Conservation (phyloP, 2,113 vertebrate species). For the Lichenostomus cassidix region DNA sequence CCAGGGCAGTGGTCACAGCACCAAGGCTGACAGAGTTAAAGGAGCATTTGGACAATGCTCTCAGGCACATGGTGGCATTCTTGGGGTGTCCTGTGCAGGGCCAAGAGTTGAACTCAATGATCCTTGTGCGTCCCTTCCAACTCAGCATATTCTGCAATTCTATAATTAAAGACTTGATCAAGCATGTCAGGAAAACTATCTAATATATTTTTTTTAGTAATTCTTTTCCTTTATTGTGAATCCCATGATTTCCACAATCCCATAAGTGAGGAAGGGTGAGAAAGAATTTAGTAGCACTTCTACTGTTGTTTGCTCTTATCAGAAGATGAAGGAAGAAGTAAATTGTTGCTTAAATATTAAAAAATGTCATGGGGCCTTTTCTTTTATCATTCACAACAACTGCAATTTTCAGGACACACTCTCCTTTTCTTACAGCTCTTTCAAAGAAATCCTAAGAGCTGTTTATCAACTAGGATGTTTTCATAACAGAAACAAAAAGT, state of each 20-base stretch:
- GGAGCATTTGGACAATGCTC: not conserved
- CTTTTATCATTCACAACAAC: not conserved
- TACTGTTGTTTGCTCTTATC: not conserved
- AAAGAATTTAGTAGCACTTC: not conserved
- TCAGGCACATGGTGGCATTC: fast-evolving
- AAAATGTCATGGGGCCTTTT: not conserved
- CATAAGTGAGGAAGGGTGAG: not conserved
- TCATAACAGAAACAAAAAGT: not conserved
- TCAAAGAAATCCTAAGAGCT: not conserved
- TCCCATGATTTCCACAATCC: not conserved
- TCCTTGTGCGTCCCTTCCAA: not conserved
- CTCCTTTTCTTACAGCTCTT: not conserved
- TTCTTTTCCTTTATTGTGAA: not conserved
- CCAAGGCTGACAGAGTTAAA: fast-evolving
- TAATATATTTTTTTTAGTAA: too few species aligned
- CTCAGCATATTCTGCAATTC: not conserved
- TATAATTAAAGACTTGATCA: not conserved
- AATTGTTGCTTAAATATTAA: not conserved
- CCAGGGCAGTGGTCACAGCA: not conserved
- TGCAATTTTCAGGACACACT: not conserved
- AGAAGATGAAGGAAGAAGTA: not conserved
- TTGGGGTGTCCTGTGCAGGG: not conserved
- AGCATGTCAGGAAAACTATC: not conserved
- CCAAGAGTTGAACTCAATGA: fast-evolving
- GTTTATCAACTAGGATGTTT: not conserved